Conservation (phyloP, 2,113 vertebrate species). For the Albula glossodonta region DNA sequence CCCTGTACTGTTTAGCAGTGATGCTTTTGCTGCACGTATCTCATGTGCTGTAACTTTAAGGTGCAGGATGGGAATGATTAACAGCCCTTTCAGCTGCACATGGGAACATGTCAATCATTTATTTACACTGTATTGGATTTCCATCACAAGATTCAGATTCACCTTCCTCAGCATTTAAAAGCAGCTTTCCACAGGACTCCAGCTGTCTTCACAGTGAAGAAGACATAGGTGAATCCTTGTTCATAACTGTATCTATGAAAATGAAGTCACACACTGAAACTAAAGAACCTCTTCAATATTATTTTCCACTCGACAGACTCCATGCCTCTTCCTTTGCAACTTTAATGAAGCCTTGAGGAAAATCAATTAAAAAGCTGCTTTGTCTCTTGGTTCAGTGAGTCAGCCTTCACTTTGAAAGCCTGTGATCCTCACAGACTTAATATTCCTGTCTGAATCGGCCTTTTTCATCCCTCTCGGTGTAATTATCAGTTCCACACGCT, state of each 20-base stretch:
- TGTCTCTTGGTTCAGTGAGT: neutral
- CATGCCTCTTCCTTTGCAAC: slow-evolving; percentile 3
- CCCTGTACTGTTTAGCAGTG: too few relatives aligned
- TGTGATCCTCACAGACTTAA: slow-evolving; percentile 4
- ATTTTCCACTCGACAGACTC: slow-evolving; percentile 11
- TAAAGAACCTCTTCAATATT: slow-evolving; percentile 10
- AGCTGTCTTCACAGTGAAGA: neutral
- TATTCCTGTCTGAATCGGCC: slow-evolving; percentile 23
- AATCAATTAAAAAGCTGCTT: slow-evolving; percentile 32
- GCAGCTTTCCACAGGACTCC: neutral
- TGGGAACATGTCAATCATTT: too few relatives aligned
- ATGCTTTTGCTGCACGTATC: too few relatives aligned
- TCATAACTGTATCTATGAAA: neutral
- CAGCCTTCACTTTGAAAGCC: slow-evolving; percentile 1
- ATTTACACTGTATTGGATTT: too few relatives aligned
- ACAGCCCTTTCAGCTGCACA: too few relatives aligned
- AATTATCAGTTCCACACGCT: slow-evolving; percentile 16
- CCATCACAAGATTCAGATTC: too few relatives aligned
- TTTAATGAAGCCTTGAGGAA: slow-evolving; percentile 14
- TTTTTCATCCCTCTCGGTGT: slow-evolving; percentile 18
- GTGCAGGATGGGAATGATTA: too few relatives aligned
- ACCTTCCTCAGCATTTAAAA: neutral
- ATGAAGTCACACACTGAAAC: slow-evolving; percentile 10
- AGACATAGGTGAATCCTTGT: neutral
- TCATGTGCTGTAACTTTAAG: too few relatives aligned